Evolutionary conservation across 2,888 invertebrate species (phyloP), one percentile per base, ranked within the genome.

Genomic region (Steinernema hermaphroditum): DNA sequence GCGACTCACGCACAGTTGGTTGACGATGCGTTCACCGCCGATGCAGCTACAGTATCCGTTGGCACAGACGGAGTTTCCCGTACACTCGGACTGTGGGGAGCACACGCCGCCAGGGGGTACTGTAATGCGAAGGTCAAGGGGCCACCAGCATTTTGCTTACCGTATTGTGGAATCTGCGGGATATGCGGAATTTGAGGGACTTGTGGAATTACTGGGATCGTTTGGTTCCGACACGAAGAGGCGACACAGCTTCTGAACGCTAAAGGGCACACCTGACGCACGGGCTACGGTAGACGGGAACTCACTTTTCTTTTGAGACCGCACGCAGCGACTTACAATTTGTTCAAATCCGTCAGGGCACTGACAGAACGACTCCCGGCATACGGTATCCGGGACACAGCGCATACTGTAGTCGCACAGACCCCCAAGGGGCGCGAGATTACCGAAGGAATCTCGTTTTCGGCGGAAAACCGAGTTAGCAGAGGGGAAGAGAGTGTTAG

Each of bases 31-130:
- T 62, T 83, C 85, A 27, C 85, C 85, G 27, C 82, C 83, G 9
- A 85, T 85, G 74, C 86, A 86, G 9, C 81, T 79, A 70, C 86
- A 86, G 57, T 81, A 79, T 8, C 81, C 84, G 69, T 82, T 80
- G 8, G 81, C 83, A 69, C 86, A 86, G 9, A 84, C 78, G 8
- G 84, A 84, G 69, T 85, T 86, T n/a, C 85, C 85, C 0, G 79
- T 73, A 54, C 83, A 85, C 16, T 69, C 43, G 22, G 29, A 16
- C 12, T 46, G 62, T 1, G 62, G 12, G 14, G 6, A 16, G 32
- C 62, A 62, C 2, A 62, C 62, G 29, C 62, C 62, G 27, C 62
- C 62, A 1, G 62, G 62, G 29, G 62, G 62, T 29, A 62, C 62
- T 62, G 62, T 12, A 62, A 62, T 27, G 4, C 8, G 41, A n/a